Percentiles rank a stretch among this genome's conserved stretches.
Evolutionary conservation across 2,888 invertebrate species (phyloP).

Genomic region (Molanna angustata): DNA sequence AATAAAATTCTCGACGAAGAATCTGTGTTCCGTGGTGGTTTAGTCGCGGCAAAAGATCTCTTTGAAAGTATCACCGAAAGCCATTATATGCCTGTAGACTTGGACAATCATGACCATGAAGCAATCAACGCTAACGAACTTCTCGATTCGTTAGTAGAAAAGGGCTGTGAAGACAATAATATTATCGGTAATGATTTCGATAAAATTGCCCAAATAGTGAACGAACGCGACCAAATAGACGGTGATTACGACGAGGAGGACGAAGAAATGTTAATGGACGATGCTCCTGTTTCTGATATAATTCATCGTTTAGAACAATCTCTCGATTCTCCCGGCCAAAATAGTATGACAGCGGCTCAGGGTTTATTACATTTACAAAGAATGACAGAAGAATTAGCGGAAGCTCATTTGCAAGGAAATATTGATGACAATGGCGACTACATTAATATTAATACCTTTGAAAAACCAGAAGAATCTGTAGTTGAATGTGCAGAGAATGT

Average conservation of each 20-base stretch:
- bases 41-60: constrained; percentile 48
- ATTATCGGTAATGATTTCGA: constrained; percentile 49
- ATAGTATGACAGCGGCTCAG: constrained; percentile 38
- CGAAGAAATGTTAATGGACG: constrained; percentile 48
- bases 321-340: constrained; percentile 42
- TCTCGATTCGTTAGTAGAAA: constrained; percentile 59
- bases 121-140: constrained; percentile 47
- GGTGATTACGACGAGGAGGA: constrained; percentile 52
- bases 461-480: not conserved
- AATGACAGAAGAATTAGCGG: constrained; percentile 35
- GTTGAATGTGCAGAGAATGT: not conserved
- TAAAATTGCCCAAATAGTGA: constrained; percentile 46
- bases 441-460: not conserved
- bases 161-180: constrained; percentile 61
- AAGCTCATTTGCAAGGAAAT: constrained; percentile 8
- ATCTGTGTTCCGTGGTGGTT: constrained; percentile 42
- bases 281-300: constrained; percentile 58
- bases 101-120: constrained; percentile 48
- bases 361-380: constrained; percentile 27
- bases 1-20: constrained; percentile 35
- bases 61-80: constrained; percentile 53
- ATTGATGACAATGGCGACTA: not conserved
- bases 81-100: constrained; percentile 47
- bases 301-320: constrained; percentile 63
- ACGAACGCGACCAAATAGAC: constrained; percentile 37